These are phyloP conservation scores for Montipora sp. DNA, from an alignment of 64 coral and sea anemone genomes.

Conservation along the genomic window DNA sequence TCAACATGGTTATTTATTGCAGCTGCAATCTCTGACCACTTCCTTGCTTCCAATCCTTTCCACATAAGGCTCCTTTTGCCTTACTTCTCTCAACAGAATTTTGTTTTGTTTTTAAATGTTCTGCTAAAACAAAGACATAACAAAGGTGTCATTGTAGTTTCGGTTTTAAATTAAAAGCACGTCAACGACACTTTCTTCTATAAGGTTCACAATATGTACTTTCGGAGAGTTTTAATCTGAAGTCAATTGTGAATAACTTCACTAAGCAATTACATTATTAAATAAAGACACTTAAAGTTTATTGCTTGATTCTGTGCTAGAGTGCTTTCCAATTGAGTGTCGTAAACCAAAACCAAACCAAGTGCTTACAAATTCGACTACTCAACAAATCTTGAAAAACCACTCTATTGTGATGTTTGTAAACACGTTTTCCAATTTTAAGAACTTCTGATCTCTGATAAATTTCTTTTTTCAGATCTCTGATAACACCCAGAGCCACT, in stretches of 20 bases:
- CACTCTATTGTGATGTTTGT: no score
- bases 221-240: not conserved
- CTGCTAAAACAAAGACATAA: not conserved
- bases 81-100: slow-evolving; percentile 45
- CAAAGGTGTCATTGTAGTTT: not conserved
- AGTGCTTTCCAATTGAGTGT: no score
- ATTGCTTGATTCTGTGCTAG: no score
- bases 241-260: not conserved
- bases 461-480: not conserved
- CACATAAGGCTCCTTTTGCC: slow-evolving; percentile 1
- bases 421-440: not conserved
- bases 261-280: not conserved
- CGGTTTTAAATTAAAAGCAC: not conserved
- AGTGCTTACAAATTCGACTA: no score
- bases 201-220: not conserved
- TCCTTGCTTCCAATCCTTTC: slow-evolving; percentile 36
- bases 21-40: slow-evolving; percentile 32
- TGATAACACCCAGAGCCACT: not conserved
- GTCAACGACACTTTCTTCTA: not conserved
- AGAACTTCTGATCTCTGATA: not conserved
- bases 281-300: no score
- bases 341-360: no score
- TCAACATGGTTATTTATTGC: not conserved
- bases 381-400: no score
- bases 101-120: slow-evolving; percentile 4